Percentiles rank a stretch among this genome's conserved stretches.
Evolutionary conservation across 2,888 invertebrate genomes (phyloP).

Genomic region (Macrophya alboannulata): DNA sequence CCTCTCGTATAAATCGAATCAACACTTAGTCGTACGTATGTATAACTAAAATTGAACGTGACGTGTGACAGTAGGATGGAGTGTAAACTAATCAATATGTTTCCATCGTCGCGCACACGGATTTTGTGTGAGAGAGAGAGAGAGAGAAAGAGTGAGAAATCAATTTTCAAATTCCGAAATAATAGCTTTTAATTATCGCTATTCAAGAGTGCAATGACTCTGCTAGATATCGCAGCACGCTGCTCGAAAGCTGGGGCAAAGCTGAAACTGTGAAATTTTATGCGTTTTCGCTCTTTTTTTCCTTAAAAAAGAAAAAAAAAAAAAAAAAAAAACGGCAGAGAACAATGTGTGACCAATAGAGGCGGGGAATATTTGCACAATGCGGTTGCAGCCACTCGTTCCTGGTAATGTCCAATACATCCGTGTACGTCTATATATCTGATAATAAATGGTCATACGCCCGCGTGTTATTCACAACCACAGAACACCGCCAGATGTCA

Average conservation of each 20-base stretch:
- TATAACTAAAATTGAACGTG: neutral
- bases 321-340: neutral
- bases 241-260: neutral
- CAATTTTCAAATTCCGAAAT: neutral
- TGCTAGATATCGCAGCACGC: neutral
- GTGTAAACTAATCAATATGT: neutral
- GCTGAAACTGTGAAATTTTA: neutral
- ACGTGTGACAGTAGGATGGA: neutral
- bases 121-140: neutral
- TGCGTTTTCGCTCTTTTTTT: neutral
- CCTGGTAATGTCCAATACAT: conserved; percentile 13
- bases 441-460: conserved; percentile 22
- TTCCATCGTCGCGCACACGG: neutral
- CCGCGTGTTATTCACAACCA: conserved; percentile 38
- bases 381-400: conserved; percentile 6
- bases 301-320: too few species aligned
- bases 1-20: neutral
- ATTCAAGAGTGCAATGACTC: neutral
- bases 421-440: neutral
- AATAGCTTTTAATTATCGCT: neutral
- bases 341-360: neutral
- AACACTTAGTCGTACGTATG: neutral
- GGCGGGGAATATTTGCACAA: neutral
- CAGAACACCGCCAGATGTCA: conserved; percentile 29
- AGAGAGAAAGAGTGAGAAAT: neutral